These are phyloP conservation scores for Bugula neritina DNA, from an alignment of 2,888 invertebrate species.

Conservation along the genomic window DNA sequence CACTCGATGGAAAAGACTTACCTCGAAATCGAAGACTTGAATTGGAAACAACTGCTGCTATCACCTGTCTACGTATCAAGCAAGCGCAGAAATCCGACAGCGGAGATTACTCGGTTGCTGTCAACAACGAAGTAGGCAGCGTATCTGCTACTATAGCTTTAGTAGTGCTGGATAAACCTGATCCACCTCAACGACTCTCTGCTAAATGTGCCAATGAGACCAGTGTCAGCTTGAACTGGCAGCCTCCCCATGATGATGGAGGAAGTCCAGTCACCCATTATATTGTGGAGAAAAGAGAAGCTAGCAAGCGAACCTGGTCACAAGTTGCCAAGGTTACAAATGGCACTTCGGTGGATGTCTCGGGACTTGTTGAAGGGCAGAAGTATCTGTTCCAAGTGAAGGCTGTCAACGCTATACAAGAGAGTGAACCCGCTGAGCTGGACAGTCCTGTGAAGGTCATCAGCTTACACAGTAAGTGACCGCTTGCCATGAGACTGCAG, in stretches of 20 bases:
- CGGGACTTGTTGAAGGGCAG: conserved; percentile 66
- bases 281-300: conserved; percentile 60
- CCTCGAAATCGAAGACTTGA: conserved; percentile 2
- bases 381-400: conserved; percentile 81
- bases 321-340: conserved; percentile 28
- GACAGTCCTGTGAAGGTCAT: conserved; percentile 60
- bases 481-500: too few species aligned
- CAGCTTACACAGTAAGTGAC: neutral
- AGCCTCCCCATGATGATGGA: conserved; percentile 73
- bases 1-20: conserved; percentile 31
- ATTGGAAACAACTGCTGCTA: conserved; percentile 1
- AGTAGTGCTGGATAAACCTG: conserved; percentile 61
- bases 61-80: conserved; percentile 35
- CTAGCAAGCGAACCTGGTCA: conserved; percentile 27
- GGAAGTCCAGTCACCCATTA: conserved; percentile 74
- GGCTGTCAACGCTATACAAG: conserved; percentile 77
- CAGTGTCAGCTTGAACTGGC: conserved; percentile 60
- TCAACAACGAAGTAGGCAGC: conserved; percentile 35
- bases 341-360: conserved; percentile 26
- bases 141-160: conserved; percentile 33
- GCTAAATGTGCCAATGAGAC: conserved; percentile 28
- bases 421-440: conserved; percentile 74
- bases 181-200: conserved; percentile 27
- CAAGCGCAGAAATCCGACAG: conserved; percentile 32
- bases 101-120: conserved; percentile 34